Evolutionary conservation across 2,888 invertebrate species (phyloP), one percentile per base, ranked within the genome.

Genomic region (Timema podura): DNA sequence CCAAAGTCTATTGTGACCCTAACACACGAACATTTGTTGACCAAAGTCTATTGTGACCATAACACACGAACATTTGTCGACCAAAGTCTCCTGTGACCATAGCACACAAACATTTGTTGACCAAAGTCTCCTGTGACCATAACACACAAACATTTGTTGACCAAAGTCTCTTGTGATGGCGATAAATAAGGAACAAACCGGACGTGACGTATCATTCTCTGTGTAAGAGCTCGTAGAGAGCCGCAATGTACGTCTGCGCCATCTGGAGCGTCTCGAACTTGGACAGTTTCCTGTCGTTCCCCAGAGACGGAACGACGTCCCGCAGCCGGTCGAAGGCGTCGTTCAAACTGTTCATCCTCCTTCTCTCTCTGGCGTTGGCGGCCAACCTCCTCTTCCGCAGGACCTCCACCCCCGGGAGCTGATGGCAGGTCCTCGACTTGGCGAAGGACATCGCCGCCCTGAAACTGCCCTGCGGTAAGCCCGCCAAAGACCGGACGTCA

Each of bases 231-330:
- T 91, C 90, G 78, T 87, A 85, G 13, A 91, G 80, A 0, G 91
- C 89, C 7, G 85, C 81, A 69, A 91, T 91, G 77, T 91, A 91
- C 7, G 88, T 89, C 77, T 91, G 91, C 0, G 91, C 91, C 91
- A 91, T 91, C 82, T 91, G 91, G 47, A 91, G 80, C 0, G 91
- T 91, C 79, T 91, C 91, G 78, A 87, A 91, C 80, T 91, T 91
- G 75, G 90, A 91, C 51, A 91, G 81, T 79, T 90, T 89, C 76
- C 89, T 87, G 76, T 91, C 89, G 68, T 87, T 86, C 6, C 88
- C 88, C 68, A 90, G 81, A 5, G 87, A 87, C 0, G 91, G 91
- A 44, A 91, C 88, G 16, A 91, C 91, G 76, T 88, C 88, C 44
- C 91, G 82, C 7, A 91, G 81, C 68, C 87, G 82, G 80, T 91